Conservation (phyloP, 1,140 invertebrate genomes). For the Antheraea mylitta region DNA sequence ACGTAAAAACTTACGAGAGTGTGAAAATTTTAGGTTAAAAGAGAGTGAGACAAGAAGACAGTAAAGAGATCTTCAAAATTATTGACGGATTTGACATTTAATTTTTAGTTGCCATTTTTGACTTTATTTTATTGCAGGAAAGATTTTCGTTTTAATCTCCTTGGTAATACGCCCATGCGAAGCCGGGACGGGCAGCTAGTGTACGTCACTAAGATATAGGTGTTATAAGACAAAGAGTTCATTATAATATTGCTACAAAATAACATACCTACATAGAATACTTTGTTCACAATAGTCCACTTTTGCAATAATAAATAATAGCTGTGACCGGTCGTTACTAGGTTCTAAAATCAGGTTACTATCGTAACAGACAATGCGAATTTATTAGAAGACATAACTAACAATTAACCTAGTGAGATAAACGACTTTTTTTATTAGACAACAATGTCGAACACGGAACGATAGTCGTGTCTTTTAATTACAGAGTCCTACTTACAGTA, state of each 20-base stretch:
- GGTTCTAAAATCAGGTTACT: slow-evolving; percentile 2
- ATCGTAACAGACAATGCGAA: slow-evolving; percentile 2
- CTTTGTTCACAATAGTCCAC: not conserved
- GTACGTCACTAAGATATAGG: too few relatives aligned
- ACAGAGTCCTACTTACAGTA: slow-evolving; percentile 8
- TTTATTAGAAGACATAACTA: slow-evolving; percentile 10
- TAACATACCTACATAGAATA: not conserved
- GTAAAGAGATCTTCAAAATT: too few relatives aligned
- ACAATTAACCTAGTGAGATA: slow-evolving; percentile 12
- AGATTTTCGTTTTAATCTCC: too few relatives aligned
- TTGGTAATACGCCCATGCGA: too few relatives aligned
- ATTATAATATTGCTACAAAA: not conserved
- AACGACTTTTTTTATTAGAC: slow-evolving; percentile 8
- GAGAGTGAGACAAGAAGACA: too few relatives aligned
- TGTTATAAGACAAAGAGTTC: too few relatives aligned
- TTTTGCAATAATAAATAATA: slow-evolving; percentile 4
- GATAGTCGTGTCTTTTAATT: slow-evolving; percentile 8
- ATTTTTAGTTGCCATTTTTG: too few relatives aligned
- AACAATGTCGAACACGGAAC: slow-evolving; percentile 5
- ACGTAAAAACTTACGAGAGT: too few relatives aligned
- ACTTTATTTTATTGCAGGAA: too few relatives aligned
- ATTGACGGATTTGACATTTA: too few relatives aligned
- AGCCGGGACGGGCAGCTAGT: too few relatives aligned
- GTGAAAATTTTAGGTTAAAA: too few relatives aligned
- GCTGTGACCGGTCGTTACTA: not conserved